Base-by-base conservation (phyloP, 1,140 invertebrate species). In the Drosophila baimaii region DNA sequence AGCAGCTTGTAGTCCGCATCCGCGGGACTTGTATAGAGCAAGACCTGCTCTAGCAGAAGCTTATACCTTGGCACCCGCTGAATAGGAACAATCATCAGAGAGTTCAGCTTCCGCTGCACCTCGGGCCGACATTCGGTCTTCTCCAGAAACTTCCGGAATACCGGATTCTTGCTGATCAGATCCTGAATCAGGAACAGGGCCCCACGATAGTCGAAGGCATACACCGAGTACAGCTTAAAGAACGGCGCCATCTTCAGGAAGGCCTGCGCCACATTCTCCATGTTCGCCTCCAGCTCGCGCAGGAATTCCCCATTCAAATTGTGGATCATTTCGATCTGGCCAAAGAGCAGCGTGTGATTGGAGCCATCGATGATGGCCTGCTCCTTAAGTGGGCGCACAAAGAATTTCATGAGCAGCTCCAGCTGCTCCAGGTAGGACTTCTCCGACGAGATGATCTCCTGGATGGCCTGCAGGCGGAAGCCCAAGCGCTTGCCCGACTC, bases 1-100 rank as follows among this genome's bases (percentile, higher is more conserved):
- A 95, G 80, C 23, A 90, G 83, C 54, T 93, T 86, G 83, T 94
- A 95, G 77, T 96, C 95, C 73, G 92, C 92, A 76, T 96, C 94
- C 29, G 93, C 93, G 25, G 92, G 90, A 35, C 93, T 91, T 1
- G 95, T 96, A 64, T 95, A 93, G 57, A 94, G 92, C 41, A 95
- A 79, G 1, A 97, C 93, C 91, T 96, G 94, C 85, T 94, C 94
- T 15, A 96, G 91, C 8, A 97, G 92, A 31, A 97, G 92, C 76
- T 95, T 94, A 90, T 97, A 97, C 71, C 96, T 93, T 15, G 96
- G 96, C 56, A 97, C 93, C 76, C 96, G 93, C 90, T 97, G 96
- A 73, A 97, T 95, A 33, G 96, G 96, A 37, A 94, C 94, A 74
- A 96, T 96, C 59, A 97, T 92, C 17, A 97, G 88, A 0, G 96